These are phyloP conservation scores for Acyrthosiphon pisum DNA, from an alignment of 1,140 invertebrate species.

Conservation along the genomic window DNA sequence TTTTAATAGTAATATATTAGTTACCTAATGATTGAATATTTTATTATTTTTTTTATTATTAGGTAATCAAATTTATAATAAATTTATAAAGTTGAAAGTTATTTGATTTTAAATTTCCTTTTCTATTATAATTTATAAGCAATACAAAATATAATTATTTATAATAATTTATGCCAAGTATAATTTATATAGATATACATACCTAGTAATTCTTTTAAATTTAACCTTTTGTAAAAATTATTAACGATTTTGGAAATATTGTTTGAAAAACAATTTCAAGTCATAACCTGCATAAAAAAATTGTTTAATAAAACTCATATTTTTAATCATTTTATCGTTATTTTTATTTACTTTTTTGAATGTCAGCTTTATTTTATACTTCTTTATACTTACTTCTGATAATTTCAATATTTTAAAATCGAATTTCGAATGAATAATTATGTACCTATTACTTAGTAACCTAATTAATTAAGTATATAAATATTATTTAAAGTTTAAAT, in stretches of 20 bases:
- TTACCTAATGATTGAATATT: too few relatives aligned
- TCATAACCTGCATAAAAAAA: too few relatives aligned
- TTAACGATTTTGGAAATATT: background rate
- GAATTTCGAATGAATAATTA: too few relatives aligned
- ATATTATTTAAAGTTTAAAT: too few relatives aligned
- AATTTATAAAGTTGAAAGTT: background rate
- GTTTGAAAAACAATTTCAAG: background rate
- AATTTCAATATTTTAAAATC: background rate
- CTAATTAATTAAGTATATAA: too few relatives aligned
- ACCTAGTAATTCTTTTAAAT: background rate
- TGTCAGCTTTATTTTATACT: background rate
- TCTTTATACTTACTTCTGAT: background rate
- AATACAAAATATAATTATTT: background rate
- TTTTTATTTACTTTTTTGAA: background rate
- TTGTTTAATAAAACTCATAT: too few relatives aligned
- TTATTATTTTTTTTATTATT: background rate
- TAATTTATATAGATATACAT: too few relatives aligned
- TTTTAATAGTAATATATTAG: background rate
- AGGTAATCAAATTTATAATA: background rate
- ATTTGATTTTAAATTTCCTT: background rate
- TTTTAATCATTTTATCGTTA: too few relatives aligned
- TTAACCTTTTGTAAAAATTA: background rate
- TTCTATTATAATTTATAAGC: background rate
- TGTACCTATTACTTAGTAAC: too few relatives aligned
- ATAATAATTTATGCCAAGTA: background rate